phyloP scores from a whole-genome alignment of 2,797 vertebrate genomes.

The Poliocrania exsul region DNA sequence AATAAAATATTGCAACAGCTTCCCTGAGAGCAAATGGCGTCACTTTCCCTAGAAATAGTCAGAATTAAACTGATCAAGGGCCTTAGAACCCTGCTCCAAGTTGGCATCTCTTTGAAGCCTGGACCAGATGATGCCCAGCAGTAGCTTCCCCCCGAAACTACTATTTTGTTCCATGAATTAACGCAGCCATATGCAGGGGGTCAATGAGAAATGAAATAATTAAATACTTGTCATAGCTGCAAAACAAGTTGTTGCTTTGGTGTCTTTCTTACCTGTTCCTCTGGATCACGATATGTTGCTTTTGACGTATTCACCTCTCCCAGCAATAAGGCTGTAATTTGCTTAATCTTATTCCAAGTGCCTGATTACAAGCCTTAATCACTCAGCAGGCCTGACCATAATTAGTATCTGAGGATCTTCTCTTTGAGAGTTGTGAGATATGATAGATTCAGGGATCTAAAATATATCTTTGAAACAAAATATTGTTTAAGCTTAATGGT shows the following conservation, averaged over 20 bases:
- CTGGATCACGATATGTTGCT: background rate
- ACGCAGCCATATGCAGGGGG: background rate
- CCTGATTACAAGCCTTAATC: constrained; percentile 43
- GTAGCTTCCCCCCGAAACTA: background rate
- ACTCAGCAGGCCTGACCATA: constrained; percentile 18
- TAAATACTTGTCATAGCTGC: background rate
- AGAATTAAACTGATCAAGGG: background rate
- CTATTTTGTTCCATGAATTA: background rate
- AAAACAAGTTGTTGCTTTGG: background rate
- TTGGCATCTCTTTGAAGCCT: background rate
- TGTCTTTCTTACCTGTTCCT: background rate
- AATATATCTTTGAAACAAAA: constrained; percentile 7
- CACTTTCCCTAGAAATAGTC: background rate
- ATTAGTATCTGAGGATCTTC: constrained; percentile 8
- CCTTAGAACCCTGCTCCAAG: background rate
- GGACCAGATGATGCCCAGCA: background rate
- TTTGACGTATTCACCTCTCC: background rate
- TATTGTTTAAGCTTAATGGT: background rate
- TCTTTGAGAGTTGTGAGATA: background rate
- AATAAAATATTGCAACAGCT: background rate
- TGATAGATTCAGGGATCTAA: background rate
- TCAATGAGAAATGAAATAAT: background rate
- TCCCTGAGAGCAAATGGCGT: background rate
- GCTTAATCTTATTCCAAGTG: constrained; percentile 42
- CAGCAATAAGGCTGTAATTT: constrained; percentile 24